Evolutionary conservation across 2,113 vertebrate species (phyloP).

Genomic region (Apaloderma vittatum): DNA sequence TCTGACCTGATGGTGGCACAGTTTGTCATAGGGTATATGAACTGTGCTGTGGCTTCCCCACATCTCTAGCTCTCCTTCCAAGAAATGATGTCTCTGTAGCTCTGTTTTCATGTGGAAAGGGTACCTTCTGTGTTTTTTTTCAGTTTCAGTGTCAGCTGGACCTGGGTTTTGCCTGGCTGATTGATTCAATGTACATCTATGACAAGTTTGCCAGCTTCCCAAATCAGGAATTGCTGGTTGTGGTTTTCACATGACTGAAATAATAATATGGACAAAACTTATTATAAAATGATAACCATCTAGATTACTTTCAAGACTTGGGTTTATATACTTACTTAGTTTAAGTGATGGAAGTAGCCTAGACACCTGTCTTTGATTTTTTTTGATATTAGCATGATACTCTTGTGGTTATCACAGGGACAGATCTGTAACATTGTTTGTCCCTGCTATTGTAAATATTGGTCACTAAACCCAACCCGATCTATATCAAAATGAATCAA

Average conservation of each 20-base stretch:
- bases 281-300: background rate
- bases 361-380: background rate
- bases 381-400: background rate
- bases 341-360: background rate
- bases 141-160: background rate
- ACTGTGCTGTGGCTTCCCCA: background rate
- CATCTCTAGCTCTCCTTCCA: background rate
- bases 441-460: background rate
- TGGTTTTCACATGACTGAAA: background rate
- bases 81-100: background rate
- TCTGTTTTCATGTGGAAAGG: background rate
- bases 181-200: background rate
- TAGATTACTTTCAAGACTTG: background rate
- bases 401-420: background rate
- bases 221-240: background rate
- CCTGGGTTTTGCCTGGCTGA: background rate
- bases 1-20: background rate
- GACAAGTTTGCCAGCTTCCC: fast-evolving
- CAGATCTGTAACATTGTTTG: background rate
- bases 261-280: background rate
- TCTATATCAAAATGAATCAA: background rate
- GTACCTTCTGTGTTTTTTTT: background rate
- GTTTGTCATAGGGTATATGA: background rate
- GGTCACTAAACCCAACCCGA: background rate
- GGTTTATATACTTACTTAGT: background rate